Evolutionary conservation across 1,140 invertebrate species (phyloP).

Genomic region (Philaenus spumarius): DNA sequence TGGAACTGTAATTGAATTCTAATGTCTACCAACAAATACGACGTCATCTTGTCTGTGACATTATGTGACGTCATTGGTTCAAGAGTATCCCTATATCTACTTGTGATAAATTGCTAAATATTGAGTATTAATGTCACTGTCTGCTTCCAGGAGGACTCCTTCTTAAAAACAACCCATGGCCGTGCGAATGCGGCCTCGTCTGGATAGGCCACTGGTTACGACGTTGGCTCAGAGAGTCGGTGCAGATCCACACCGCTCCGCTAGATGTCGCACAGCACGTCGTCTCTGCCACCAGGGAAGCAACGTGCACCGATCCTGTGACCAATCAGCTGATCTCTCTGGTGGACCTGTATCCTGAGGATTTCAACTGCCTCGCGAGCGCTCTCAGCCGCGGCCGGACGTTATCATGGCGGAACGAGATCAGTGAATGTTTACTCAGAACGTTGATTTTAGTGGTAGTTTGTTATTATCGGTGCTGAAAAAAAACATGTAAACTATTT

Average conservation of each 20-base stretch:
- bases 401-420: too few relatives aligned
- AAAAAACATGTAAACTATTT: too few relatives aligned
- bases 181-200: slow-evolving; percentile 79
- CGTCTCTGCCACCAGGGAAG: slow-evolving; percentile 28
- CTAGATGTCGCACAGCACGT: slow-evolving; percentile 46
- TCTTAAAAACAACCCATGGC: slow-evolving; percentile 73
- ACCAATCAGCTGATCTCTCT: slow-evolving; percentile 53
- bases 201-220: slow-evolving; percentile 85
- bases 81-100: too few relatives aligned
- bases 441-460: too few relatives aligned
- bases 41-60: too few relatives aligned
- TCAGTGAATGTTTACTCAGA: too few relatives aligned
- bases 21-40: too few relatives aligned
- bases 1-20: too few relatives aligned
- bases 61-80: too few relatives aligned
- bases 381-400: slow-evolving; percentile 52
- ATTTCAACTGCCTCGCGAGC: slow-evolving; percentile 65
- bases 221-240: slow-evolving; percentile 70
- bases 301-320: slow-evolving; percentile 41
- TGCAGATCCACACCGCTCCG: slow-evolving; percentile 60
- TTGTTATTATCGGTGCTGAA: too few relatives aligned
- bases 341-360: slow-evolving; percentile 62
- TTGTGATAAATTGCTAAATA: too few relatives aligned
- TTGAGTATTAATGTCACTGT: too few relatives aligned
- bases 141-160: slow-evolving; percentile 65